Conservation (phyloP, 2,888 invertebrate species). For the Nomada fabriciana region DNA sequence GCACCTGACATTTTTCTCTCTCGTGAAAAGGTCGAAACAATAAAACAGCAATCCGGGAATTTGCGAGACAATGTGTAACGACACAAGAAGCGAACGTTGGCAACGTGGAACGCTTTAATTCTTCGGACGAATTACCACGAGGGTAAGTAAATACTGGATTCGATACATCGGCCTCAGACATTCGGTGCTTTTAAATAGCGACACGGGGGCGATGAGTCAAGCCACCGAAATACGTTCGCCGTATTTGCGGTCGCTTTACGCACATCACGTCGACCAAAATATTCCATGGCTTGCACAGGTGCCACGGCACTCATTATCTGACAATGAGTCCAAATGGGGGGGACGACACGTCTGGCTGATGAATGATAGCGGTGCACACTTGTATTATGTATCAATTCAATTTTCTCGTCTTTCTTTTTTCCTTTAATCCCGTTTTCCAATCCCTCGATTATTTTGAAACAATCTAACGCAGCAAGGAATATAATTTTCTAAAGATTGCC, state of each 20-base stretch:
- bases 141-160: constrained; percentile 41
- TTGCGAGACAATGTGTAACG: background rate
- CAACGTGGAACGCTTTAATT: background rate
- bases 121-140: constrained; percentile 11
- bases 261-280: constrained; percentile 46
- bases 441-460: too few relatives aligned
- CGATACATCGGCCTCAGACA: constrained; percentile 34
- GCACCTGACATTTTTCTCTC: background rate
- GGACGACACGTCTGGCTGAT: constrained; percentile 5
- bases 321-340: background rate
- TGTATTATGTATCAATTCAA: too few relatives aligned
- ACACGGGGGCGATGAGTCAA: constrained; percentile 48
- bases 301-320: constrained; percentile 40
- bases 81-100: constrained; percentile 1
- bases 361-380: background rate
- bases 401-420: background rate
- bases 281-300: constrained; percentile 59
- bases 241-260: constrained; percentile 48
- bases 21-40: background rate
- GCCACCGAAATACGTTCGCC: constrained; percentile 48
- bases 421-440: background rate
- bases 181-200: constrained; percentile 54
- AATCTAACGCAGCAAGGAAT: too few relatives aligned
- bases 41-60: background rate
- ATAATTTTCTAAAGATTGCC: too few relatives aligned